Base-by-base conservation (phyloP, 2,797 vertebrate species). In the Selene dorsalis region DNA sequence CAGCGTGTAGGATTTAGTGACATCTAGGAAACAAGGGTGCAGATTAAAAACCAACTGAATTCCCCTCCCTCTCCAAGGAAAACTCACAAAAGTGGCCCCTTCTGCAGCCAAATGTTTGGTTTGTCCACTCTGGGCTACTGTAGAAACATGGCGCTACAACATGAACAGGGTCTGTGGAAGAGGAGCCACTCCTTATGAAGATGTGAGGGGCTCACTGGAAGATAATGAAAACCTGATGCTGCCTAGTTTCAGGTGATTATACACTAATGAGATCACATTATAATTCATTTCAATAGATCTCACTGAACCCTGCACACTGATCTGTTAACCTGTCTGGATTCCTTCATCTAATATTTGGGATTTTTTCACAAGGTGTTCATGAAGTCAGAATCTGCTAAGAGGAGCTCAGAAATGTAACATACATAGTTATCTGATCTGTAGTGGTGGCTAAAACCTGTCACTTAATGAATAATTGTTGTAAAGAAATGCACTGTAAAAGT, bases 401-500 rank as follows among this genome's bases (percentile, higher is more conserved):
- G 76, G 79, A 94, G 88, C 83, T 92, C 89, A 89, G 89, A 93
- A 87, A 85, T 95, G 93, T 95, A 94, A 94, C 92, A 89, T 92
- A 86, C 78, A 88, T 94, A 92, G 86, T 91, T 92, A 92, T 94
- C 87, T 87, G 93, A 93, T 93, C 90, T 83, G 87, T 94, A 94
- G 92, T 92, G 93, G 93, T 93, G 94, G 91, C 94, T 92, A 83
- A 90, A 92, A 88, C 68, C 60, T 90, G 93, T 94, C 93, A 94
- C 94, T 93, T 93, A 93, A 93, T 92, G 84, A 93, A 88, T 95
- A 87, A 93, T 91, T 94, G 94, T 95, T 94, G 94, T 95, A 94
- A 95, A 94, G 93, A 94, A 94, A 94, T 95, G 93, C 95, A 95
- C 94, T 95, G 95, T 95, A 93, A 92, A 94, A 94, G 89, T 93